Base-by-base conservation (phyloP, 1,140 invertebrate species). In the Drosophila sp. region DNA sequence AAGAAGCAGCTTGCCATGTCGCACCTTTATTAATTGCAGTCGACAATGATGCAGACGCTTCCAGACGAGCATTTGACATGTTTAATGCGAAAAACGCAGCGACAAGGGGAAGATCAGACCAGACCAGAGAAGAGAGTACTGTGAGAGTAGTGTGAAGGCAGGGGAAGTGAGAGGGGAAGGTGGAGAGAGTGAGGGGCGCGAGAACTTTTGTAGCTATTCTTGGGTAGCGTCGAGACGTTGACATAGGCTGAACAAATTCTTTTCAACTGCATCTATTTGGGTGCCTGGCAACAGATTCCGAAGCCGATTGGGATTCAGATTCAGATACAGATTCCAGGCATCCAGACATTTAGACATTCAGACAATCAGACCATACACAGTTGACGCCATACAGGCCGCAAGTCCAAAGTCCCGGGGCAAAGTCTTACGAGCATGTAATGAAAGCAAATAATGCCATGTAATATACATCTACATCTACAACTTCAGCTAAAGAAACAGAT, bases 1-100 rank as follows among this genome's bases (percentile, higher is more conserved):
- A 25, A n/a, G n/a, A 36, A 13, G 29, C 77, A 66, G 63, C 56
- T 54, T 18, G 48, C 69, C 77, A 80, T 84, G 80, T 84, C 67
- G 83, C 83, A 89, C 83, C 83, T 89, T 83, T 89, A 89, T 89
- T 89, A 89, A 89, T 89, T 89, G 83, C 84, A 83, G 83, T 27
- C 83, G 79, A 87, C 65, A 40, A 58, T 76, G 82, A 67, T 51
- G 54, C 70, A 67, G 70, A 72, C 70, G 63, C 70, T 54, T 38
- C 70, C 53, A 86, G 82, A 82, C 83, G 83, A 82, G 72, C 78
- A 53, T 82, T 87, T 87, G 82, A 87, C 82, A 87, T 89, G 83
- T 87, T 87, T 89, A 87, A 87, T 87, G 82, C 82, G 83, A 87
- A 87, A 87, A 86, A 18, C 54, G 34, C 41, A 7, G 9, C 43